A percentile compares a stretch with the other conserved stretches of the same genome.
Conservation (phyloP, 2,113 vertebrate species). For the Catharus fuscescens region DNA sequence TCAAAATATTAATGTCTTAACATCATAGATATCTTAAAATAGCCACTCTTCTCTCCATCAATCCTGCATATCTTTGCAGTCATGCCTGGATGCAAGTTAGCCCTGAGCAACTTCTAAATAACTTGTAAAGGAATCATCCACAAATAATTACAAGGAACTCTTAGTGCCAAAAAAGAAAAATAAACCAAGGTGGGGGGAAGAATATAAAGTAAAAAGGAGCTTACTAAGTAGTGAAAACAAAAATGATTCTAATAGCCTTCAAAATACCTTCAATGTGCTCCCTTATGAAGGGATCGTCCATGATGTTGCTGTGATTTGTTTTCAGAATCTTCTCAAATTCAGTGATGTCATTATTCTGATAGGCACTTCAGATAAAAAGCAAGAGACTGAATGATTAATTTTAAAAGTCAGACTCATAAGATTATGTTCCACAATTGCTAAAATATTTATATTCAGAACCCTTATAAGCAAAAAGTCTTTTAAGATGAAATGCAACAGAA, state of each 20-base stretch:
- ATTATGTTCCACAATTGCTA: neutral
- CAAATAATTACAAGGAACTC: neutral
- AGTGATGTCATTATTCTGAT: slow-evolving; percentile 99
- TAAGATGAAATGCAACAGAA: neutral
- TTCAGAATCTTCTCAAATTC: slow-evolving; percentile 99
- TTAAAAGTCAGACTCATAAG: neutral
- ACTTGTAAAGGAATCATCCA: neutral
- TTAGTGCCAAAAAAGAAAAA: neutral
- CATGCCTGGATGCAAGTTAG: neutral
- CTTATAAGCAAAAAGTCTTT: neutral
- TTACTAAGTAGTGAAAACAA: neutral
- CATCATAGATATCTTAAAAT: neutral
- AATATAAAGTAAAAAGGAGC: neutral
- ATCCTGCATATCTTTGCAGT: neutral
- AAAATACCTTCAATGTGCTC: slow-evolving; percentile 97
- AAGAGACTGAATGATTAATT: neutral
- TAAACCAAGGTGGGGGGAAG: neutral
- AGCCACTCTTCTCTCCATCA: neutral
- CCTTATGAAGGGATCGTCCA: slow-evolving; percentile 98
- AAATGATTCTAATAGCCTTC: neutral
- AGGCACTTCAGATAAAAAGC: slow-evolving; percentile 84
- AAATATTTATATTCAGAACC: neutral
- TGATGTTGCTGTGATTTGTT: slow-evolving; percentile 99
- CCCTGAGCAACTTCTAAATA: neutral
- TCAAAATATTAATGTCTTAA: neutral